Evolutionary conservation across 2,113 vertebrate species (phyloP).

Genomic region (Mustela lutreola): DNA sequence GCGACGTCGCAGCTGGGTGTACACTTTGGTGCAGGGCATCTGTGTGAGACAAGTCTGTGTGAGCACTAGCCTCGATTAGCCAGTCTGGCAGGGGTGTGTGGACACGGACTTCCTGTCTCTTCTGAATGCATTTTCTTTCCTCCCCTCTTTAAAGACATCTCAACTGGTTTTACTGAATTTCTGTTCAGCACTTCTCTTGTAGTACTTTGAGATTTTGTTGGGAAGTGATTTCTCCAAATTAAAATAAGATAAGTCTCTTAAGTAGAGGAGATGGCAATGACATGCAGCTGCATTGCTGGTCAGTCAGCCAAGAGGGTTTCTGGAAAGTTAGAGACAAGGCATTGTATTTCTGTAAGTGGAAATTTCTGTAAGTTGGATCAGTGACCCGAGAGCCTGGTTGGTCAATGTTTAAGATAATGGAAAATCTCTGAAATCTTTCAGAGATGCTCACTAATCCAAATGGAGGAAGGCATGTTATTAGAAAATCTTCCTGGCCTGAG

Average conservation of each 20-base stretch:
- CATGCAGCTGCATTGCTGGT: neutral
- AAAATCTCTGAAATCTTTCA: conserved; percentile 13
- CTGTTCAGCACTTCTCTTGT: neutral
- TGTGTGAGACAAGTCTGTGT: neutral
- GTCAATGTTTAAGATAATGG: neutral
- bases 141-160: neutral
- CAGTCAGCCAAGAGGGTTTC: neutral
- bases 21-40: neutral
- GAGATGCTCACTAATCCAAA: neutral
- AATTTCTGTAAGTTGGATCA: conserved; percentile 33
- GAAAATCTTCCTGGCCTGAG: neutral
- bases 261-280: neutral
- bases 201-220: conserved; percentile 43
- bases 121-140: neutral
- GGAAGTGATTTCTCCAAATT: conserved; percentile 16
- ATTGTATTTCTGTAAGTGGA: conserved; percentile 19
- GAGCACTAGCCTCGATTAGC: neutral
- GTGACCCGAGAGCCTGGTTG: neutral
- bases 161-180: conserved; percentile 32
- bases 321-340: neutral
- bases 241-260: conserved; percentile 33
- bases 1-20: neutral
- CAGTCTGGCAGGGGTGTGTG: neutral
- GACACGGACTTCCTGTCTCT: neutral
- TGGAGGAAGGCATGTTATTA: neutral